Base-by-base conservation (phyloP, 2,888 invertebrate genomes). In the Perithous albicinctus region DNA sequence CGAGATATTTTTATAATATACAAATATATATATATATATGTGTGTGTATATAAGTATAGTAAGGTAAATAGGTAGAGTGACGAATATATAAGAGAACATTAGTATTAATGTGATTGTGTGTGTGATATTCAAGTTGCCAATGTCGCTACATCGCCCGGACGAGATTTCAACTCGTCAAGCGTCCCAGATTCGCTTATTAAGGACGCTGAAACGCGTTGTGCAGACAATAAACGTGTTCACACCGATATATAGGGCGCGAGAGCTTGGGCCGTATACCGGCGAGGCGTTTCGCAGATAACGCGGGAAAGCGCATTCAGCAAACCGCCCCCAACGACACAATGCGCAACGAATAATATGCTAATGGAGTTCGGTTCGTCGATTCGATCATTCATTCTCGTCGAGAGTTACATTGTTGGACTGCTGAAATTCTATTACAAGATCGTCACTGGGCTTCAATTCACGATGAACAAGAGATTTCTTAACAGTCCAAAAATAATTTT, bases 141-240 rank as follows among this genome's bases (percentile, higher is more conserved):
- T 73, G 63, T 76, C 48, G 46, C 51, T 69, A 41, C 35, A 56
- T n/a, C n/a, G 67, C 26, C 56, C 51, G 32, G 72, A 80, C 43
- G 41, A 61, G 48, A 80, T 80, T n/a, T 78, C 76, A 41, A 56
- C 61, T 74, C 81, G 82, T 76, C 82, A 46, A 78, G 79, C 80
- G 84, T 59, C 81, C 84, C 79, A 86, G 79, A 84, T 86, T 85
- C 80, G 73, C 73, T 86, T 84, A 85, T 84, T 83, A 85, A 78
- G 83, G 66, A 80, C 78, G 66, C 72, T 38, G 67, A 66, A 77
- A 67, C 72, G 61, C 76, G 72, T 32, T 51, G 56, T 72, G 66
- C 5, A 26, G 72, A 80, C 80, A 80, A 80, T 80, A 72, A 80
- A 61, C 66, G 64, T 72, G n/a, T 51, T 77, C 15, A 23, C 32